Base-by-base conservation (phyloP, 2,888 invertebrate genomes). In the Cylloceria caligata region DNA sequence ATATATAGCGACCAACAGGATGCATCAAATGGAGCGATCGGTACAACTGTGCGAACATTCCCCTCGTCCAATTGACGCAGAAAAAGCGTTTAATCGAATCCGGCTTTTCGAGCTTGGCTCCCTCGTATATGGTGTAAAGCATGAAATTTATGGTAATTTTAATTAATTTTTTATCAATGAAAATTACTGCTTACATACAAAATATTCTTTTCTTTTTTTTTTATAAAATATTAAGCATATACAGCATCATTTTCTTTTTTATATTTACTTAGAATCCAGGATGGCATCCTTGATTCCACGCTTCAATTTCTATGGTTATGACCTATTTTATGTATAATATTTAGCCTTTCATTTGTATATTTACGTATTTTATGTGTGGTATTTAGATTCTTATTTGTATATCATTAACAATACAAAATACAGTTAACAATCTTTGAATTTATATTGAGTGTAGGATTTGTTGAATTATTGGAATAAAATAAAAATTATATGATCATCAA, bases 81-180 rank as follows among this genome's bases (percentile, higher is more conserved):
- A 45, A 47, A 60, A 47, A 52, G 30, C 60, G 57, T 47, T 60
- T 60, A 72, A 72, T 72, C 72, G 47, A 72, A 72, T 72, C 57
- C 60, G 34, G n/a, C 34, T 57, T 45, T 45, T 57, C 39, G 34
- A 67, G 73, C 45, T 81, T 62, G 60, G 67, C 67, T 81, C 49
- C 68, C 69, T 4, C 24, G 55, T 24, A 9, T 7, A 34, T 39
- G 13, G n/a, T 16, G 9, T 0, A 9, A 9, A 4, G 11, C 13
- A 36, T 64, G 16, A 9, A 34, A 60, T 60, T 60, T 57, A 9
- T 16, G 16, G 30, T 16, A 4, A 34, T 34, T 57, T 34, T 34
- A 60, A 60, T 60, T 60, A 16, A 60, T 34, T 34, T 60, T 7
- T 19, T 30, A 1, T 13, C 2, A n/a, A 3, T 5, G 1, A 24